Evolutionary conservation across 2,797 vertebrate species (phyloP).

Genomic region (Sebastiscus tertius): DNA sequence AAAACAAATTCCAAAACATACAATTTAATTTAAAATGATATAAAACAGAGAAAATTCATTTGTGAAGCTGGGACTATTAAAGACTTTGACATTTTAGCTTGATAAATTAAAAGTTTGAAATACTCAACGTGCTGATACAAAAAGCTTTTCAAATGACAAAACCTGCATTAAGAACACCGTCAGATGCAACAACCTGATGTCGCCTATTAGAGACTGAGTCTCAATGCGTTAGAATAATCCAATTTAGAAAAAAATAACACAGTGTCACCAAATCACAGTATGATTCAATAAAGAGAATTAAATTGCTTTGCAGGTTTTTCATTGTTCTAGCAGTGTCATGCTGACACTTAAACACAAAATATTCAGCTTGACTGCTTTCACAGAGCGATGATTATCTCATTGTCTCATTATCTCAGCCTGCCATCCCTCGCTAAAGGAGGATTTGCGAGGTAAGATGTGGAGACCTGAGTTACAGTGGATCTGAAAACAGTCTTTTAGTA

Average conservation of each 20-base stretch:
- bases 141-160: background rate
- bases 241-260: background rate
- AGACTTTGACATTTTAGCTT: background rate
- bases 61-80: background rate
- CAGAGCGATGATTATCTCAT: slow-evolving; percentile 26
- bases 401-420: slow-evolving; percentile 12
- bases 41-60: background rate
- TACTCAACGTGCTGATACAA: background rate
- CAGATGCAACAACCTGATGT: background rate
- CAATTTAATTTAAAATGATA: background rate
- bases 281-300: slow-evolving; percentile 10
- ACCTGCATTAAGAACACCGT: background rate
- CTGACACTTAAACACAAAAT: slow-evolving; percentile 30
- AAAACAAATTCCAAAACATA: background rate
- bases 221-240: background rate
- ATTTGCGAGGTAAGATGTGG: background rate
- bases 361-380: slow-evolving; percentile 38
- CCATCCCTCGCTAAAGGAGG: slow-evolving; percentile 4
- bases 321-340: slow-evolving; percentile 3
- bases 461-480: background rate
- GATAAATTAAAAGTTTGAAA: background rate
- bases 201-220: background rate
- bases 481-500: slow-evolving; percentile 32
- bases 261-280: background rate
- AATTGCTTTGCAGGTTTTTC: slow-evolving; percentile 7